Percentiles rank a stretch among this genome's conserved stretches.
phyloP scores from a whole-genome alignment of 2,113 vertebrate species.

The Phaethon lepturus region DNA sequence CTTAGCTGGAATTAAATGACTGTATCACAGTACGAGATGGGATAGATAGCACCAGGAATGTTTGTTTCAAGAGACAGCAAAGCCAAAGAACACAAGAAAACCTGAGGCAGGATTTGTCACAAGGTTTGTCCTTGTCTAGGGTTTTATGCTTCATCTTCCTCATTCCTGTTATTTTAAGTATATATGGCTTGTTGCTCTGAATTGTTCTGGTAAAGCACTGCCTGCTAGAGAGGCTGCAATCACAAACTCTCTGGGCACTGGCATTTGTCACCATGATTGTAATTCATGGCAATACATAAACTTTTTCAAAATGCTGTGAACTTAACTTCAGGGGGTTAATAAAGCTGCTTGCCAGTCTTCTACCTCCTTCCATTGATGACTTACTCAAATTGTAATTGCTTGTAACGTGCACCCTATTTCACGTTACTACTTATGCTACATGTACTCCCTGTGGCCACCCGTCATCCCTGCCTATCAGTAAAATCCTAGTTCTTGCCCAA shows the following conservation, averaged over 20 bases:
- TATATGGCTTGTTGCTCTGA: conserved; percentile 48
- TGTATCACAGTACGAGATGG: not conserved
- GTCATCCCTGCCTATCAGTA: conserved; percentile 38
- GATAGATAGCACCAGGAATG: not conserved
- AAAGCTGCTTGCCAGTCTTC: conserved; percentile 67
- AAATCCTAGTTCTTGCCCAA: not conserved
- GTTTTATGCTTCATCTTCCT: conserved; percentile 6
- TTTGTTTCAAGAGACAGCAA: not conserved
- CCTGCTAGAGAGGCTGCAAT: conserved; percentile 25
- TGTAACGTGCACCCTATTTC: conserved; percentile 59
- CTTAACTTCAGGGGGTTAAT: conserved; percentile 73
- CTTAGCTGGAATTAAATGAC: not conserved
- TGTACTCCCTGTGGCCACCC: conserved; percentile 16
- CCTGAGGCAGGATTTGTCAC: conserved; percentile 19
- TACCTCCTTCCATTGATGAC: conserved; percentile 63
- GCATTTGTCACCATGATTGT: conserved; percentile 45
- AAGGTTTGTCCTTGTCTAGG: not conserved
- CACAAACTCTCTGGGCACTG: conserved; percentile 32
- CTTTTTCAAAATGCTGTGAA: conserved; percentile 59
- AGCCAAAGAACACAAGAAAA: conserved; percentile 44
- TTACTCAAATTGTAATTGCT: conserved; percentile 78
- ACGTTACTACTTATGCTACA: conserved; percentile 43
- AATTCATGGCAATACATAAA: conserved; percentile 73
- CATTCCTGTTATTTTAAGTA: conserved; percentile 57
- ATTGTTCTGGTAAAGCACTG: conserved; percentile 43